Percentiles rank a stretch among this genome's conserved stretches.
phyloP scores from a whole-genome alignment of 35 echinoderm and acorn worm genomes.

The Ophioderma brevispina region DNA sequence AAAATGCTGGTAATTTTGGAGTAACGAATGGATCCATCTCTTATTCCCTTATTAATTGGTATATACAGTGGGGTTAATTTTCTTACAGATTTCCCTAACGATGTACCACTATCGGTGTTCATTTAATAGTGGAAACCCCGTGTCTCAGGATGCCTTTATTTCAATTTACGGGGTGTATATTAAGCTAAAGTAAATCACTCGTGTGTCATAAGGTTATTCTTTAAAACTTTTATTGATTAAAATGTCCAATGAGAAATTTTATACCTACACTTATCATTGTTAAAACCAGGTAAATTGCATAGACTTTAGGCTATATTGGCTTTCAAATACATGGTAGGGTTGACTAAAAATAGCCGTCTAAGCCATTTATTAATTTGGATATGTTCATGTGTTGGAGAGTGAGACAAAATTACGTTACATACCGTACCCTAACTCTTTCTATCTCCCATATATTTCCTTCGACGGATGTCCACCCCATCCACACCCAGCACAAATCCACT shows the following conservation, averaged over 20 bases:
- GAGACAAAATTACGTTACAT: too few relatives aligned
- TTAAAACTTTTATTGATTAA: background rate
- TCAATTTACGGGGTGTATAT: background rate
- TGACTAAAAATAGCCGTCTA: conserved; percentile 5
- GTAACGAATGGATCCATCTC: conserved; percentile 6
- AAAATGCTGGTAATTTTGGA: background rate
- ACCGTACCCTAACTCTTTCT: too few relatives aligned
- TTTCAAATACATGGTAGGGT: background rate
- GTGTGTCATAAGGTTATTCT: background rate
- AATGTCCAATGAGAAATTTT: conserved; percentile 3
- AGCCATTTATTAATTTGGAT: background rate
- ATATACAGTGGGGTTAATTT: background rate
- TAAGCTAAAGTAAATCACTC: background rate
- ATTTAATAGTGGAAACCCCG: background rate
- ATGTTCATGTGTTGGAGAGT: background rate
- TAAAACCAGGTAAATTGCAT: background rate
- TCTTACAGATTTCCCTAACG: background rate
- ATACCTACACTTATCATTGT: conserved; percentile 1
- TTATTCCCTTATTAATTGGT: background rate
- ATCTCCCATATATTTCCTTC: too few relatives aligned
- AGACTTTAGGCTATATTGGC: background rate
- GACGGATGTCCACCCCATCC: too few relatives aligned
- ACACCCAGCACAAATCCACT: too few relatives aligned
- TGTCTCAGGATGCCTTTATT: background rate
- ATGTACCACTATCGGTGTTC: background rate